Evolutionary conservation across 64 coral and sea anemone species (phyloP).

Genomic region (Porites lutea): DNA sequence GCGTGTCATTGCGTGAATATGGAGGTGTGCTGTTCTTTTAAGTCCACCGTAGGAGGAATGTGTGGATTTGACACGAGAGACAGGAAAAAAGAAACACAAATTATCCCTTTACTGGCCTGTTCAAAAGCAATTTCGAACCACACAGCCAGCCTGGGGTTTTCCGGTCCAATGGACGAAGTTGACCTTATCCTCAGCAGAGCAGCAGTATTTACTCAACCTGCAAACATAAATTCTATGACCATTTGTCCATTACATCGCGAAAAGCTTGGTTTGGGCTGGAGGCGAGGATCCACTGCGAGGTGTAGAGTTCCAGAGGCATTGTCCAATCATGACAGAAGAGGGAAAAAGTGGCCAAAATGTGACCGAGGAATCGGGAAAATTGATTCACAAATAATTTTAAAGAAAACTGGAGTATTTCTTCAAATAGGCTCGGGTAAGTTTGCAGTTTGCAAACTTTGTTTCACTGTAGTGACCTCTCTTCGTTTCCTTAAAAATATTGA

Average conservation of each 20-base stretch:
- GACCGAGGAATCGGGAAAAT: conserved; percentile 19
- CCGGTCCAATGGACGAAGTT: background rate
- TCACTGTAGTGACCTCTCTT: too few relatives aligned
- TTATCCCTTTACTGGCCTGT: conserved; percentile 7
- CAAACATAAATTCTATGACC: background rate
- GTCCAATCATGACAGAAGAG: conserved; percentile 2
- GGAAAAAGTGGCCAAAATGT: background rate
- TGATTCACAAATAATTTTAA: conserved; percentile 15
- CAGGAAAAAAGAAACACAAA: background rate
- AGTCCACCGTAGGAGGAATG: background rate
- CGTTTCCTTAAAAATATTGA: too few relatives aligned
- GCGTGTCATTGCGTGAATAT: background rate
- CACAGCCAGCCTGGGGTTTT: background rate
- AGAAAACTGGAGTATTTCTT: conserved; percentile 36
- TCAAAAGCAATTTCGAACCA: conserved; percentile 12
- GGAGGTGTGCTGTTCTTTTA: conserved; percentile 40
- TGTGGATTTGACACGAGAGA: conserved; percentile 37
- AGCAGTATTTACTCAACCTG: background rate
- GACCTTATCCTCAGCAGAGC: background rate
- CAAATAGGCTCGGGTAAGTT: too few relatives aligned
- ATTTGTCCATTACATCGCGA: conserved; percentile 22
- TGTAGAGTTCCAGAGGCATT: background rate
- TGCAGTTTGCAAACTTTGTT: too few relatives aligned
- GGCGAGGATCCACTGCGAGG: background rate
- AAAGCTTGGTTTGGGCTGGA: conserved; percentile 20